Conservation (phyloP, 2,797 vertebrate genomes). For the Amblyraja radiata region DNA sequence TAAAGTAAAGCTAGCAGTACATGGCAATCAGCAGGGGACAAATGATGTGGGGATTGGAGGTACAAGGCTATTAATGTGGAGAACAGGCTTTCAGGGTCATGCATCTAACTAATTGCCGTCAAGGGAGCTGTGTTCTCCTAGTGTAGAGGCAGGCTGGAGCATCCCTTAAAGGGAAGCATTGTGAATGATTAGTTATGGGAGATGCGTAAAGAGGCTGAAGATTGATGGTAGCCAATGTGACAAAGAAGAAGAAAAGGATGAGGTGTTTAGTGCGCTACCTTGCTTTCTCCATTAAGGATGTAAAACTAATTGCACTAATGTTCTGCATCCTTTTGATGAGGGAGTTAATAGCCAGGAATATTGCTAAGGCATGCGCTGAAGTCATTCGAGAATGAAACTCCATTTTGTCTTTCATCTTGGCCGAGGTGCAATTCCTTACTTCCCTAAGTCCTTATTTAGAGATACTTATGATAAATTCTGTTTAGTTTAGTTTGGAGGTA, state of each 20-base stretch:
- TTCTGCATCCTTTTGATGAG: not conserved
- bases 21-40: not conserved
- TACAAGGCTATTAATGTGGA: not conserved
- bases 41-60: not conserved
- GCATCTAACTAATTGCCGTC: not conserved
- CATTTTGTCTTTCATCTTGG: not conserved
- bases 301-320: not conserved
- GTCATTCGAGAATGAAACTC: not conserved
- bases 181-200: slow-evolving; percentile 20
- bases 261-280: not conserved
- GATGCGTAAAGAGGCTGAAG: not conserved
- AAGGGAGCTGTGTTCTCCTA: not conserved
- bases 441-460: not conserved
- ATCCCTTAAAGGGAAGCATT: not conserved
- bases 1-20: not conserved
- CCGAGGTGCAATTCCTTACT: not conserved
- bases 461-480: not conserved
- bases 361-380: not conserved
- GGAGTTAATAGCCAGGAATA: not conserved
- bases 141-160: not conserved
- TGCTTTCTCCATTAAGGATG: not conserved
- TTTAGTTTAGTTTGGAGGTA: no score
- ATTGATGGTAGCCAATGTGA: not conserved
- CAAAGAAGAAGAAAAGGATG: not conserved
- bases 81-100: not conserved